These are phyloP conservation scores for roundworm (Caenorhabditis elegans) DNA, from an alignment of 1,140 invertebrate species.

Conservation along the genomic window WBcel235 BX284605.5:9518501-9519000, in stretches of 20 bases:
- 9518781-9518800: constrained; percentile 48
- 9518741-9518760: constrained; percentile 39
- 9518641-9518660: too few species aligned
- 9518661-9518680: too few species aligned
- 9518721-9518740: background rate
- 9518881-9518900: constrained; percentile 9
- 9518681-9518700: too few species aligned
- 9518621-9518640: too few species aligned
- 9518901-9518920: background rate
- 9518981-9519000: background rate
- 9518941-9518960: constrained; percentile 14
- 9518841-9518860: background rate
- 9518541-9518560: too few species aligned
- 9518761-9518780: constrained; percentile 56
- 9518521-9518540: too few species aligned
- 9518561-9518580: too few species aligned
- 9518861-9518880: background rate
- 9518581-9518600: too few species aligned
- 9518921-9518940: background rate
- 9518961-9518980: background rate
- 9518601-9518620: too few species aligned
- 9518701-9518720: background rate
- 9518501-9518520: constrained; percentile 44
- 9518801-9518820: constrained; percentile 27
- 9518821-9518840: background rate